phyloP scores from a whole-genome alignment of 2,797 vertebrate genomes.

The Mormyrus proboscirostris region DNA sequence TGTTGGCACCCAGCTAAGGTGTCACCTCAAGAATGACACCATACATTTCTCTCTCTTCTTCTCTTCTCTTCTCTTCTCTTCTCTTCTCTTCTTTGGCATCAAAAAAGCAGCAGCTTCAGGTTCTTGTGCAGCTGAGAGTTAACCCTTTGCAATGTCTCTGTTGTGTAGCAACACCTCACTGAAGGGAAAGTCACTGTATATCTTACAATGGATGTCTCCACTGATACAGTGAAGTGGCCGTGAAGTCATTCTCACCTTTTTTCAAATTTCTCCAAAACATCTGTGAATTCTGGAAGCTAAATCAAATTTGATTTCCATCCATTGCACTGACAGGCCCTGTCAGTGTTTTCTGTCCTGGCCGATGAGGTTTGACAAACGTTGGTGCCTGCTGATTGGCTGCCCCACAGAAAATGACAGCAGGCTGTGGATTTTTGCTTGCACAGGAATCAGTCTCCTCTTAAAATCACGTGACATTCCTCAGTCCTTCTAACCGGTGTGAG shows the following conservation, averaged over 20 bases:
- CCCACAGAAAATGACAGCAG: not conserved
- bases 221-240: not conserved
- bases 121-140: not conserved
- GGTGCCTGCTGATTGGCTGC: not conserved
- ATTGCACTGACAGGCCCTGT: not conserved
- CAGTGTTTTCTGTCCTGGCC: not conserved
- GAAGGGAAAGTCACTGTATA: not conserved
- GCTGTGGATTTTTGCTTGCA: not conserved
- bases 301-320: not conserved
- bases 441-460: not conserved
- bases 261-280: slow-evolving; percentile 22
- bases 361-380: not conserved
- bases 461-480: not conserved
- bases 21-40: not conserved
- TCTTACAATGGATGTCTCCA: not conserved
- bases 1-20: not conserved
- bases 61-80: not conserved
- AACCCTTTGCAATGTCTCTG: not conserved
- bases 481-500: not conserved
- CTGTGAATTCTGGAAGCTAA: slow-evolving; percentile 30
- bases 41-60: not conserved
- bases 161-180: not conserved
- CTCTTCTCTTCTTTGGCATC: not conserved
- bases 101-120: not conserved
- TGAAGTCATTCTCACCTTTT: not conserved